Conservation (phyloP, 1,140 invertebrate species). For the Apis dorsata region DNA sequence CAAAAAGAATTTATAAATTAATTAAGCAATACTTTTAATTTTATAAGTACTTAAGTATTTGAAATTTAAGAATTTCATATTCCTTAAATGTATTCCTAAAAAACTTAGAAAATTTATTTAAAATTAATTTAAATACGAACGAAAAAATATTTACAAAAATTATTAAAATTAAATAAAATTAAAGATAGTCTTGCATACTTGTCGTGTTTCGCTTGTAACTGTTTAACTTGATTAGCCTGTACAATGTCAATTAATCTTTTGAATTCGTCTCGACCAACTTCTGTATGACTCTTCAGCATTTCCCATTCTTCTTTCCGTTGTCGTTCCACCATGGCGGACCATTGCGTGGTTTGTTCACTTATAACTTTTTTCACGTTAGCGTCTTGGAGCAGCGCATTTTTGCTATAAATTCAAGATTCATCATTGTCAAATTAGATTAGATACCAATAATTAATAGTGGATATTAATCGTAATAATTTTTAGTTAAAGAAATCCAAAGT, state of each 20-base stretch:
- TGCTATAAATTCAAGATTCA: slow-evolving; percentile 80
- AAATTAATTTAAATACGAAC: too few relatives aligned
- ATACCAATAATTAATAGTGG: background rate
- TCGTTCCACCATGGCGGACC: slow-evolving; percentile 94
- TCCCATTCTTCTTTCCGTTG: slow-evolving; percentile 96
- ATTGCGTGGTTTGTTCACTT: slow-evolving; percentile 94
- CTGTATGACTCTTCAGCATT: slow-evolving; percentile 89
- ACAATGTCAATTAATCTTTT: slow-evolving; percentile 92
- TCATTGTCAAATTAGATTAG: background rate
- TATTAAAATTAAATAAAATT: background rate
- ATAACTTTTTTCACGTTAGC: slow-evolving; percentile 89
- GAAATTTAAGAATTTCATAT: background rate
- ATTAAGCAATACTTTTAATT: background rate
- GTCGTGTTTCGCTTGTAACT: slow-evolving; percentile 94
- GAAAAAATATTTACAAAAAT: background rate
- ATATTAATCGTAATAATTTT: background rate
- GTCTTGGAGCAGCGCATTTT: slow-evolving; percentile 88
- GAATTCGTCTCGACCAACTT: slow-evolving; percentile 92
- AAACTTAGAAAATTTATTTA: too few relatives aligned
- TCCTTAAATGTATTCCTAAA: too few relatives aligned
- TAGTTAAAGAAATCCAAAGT: background rate
- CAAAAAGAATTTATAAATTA: background rate
- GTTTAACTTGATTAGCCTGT: slow-evolving; percentile 94
- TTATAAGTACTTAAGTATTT: background rate
- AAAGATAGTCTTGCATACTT: slow-evolving; percentile 80